Evolutionary conservation across 1,140 invertebrate species (phyloP), one percentile per base, ranked within the genome.

Genomic region (Halesus radiatus): DNA sequence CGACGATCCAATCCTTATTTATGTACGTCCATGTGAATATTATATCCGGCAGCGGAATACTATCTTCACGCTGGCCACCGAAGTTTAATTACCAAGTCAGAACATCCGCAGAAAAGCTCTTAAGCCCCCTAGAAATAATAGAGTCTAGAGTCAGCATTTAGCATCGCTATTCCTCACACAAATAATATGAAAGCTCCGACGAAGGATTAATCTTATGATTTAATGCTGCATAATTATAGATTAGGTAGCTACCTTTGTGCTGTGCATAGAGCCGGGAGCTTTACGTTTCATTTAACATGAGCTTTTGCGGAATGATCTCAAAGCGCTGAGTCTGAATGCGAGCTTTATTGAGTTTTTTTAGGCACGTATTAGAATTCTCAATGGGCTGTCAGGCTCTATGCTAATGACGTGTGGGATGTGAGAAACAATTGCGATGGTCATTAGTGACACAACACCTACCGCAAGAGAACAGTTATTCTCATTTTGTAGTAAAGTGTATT

Each of bases 211-310:
- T 75, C 60, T 80, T 80, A 54, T 70, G 79, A 77, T 80, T 76
- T 80, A 80, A 66, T 56, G 72, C 74, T 32, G 60, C 73, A 60
- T 80, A 76, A 80, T 80, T 76, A 76, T 80, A 76, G 79, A 80
- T 80, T 80, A 64, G 56, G 58, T 32, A 56, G 56, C 72, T 32
- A 56, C 72, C 56, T 60, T 62, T 58, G 74, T 62, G 74, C 26
- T 53, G 50, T 66, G 62, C 66, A 70, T 22, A 64, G 20, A 64
- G 66, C 16, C 62, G 62, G 15, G 29, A 52, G 32, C 72, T 75
- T 75, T 15, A 75, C 72, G 54, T 58, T 75, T 75, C 72, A 75
- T 75, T 75, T 75, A 75, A 75, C 72, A 75, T 58, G 52, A 73
- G 64, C 64, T 68, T 68, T 68, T 32, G 20, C 64, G 32, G 32